Conservation (phyloP, 2,888 invertebrate genomes). For the Cataglyphis cursor region DNA sequence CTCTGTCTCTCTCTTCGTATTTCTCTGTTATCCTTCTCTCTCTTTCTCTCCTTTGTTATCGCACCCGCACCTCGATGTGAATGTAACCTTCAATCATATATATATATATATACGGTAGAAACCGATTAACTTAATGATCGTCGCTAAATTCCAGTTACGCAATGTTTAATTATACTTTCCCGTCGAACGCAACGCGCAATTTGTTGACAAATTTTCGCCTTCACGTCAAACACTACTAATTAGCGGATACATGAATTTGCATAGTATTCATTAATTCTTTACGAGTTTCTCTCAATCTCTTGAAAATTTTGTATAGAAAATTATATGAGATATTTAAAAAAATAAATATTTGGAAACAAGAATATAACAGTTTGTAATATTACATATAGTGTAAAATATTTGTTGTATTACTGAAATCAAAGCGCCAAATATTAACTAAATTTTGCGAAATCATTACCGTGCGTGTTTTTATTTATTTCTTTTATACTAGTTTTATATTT, state of each 20-base stretch:
- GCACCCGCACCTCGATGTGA: slow-evolving; percentile 65
- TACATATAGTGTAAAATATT: neutral
- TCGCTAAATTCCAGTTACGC: slow-evolving; percentile 74
- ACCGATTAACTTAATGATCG: slow-evolving; percentile 70
- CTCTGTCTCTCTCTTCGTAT: slow-evolving; percentile 22
- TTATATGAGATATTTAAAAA: neutral
- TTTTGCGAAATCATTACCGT: neutral
- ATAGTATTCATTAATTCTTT: neutral
- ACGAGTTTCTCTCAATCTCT: neutral
- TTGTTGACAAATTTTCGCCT: slow-evolving; percentile 35
- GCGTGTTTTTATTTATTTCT: neutral
- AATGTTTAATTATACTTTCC: slow-evolving; percentile 72
- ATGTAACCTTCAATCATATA: slow-evolving; percentile 66
- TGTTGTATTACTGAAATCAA: neutral
- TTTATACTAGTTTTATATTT: neutral
- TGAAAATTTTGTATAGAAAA: neutral
- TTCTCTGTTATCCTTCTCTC: neutral
- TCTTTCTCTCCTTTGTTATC: slow-evolving; percentile 33
- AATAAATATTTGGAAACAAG: neutral
- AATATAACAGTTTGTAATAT: neutral
- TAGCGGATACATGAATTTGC: neutral
- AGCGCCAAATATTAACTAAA: neutral
- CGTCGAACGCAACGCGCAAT: slow-evolving; percentile 16
- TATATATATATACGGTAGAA: slow-evolving; percentile 39
- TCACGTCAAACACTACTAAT: slow-evolving; percentile 11